phyloP scores from a whole-genome alignment of 2,888 invertebrate species.

The Trissonchulus latispiculum region DNA sequence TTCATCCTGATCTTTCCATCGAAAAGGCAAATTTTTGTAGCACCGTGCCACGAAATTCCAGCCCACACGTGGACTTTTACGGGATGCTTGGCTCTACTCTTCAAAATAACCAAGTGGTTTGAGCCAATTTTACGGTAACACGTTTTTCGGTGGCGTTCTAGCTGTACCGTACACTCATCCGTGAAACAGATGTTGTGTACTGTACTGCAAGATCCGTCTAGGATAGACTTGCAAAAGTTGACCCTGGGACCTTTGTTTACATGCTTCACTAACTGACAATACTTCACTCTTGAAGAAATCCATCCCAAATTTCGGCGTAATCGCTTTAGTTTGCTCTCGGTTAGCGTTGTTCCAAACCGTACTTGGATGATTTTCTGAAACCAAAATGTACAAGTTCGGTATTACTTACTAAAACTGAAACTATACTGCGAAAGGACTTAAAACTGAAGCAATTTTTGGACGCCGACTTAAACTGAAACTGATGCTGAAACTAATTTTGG shows the following conservation, averaged over 20 bases:
- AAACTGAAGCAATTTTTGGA: too few species aligned
- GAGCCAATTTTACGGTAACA: background rate
- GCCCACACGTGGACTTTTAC: background rate
- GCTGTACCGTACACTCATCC: slow-evolving; percentile 2
- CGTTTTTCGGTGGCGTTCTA: background rate
- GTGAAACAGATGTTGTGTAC: too few species aligned
- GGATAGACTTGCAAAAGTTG: background rate
- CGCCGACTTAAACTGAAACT: too few species aligned
- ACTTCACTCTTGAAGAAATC: background rate
- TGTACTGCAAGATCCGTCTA: too few species aligned
- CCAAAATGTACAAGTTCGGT: too few species aligned
- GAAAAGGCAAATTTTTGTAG: background rate
- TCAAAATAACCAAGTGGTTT: background rate
- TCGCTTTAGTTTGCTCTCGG: background rate
- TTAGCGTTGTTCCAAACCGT: too few species aligned
- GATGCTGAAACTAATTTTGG: too few species aligned
- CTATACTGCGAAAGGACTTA: too few species aligned
- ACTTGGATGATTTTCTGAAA: too few species aligned
- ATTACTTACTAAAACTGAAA: too few species aligned
- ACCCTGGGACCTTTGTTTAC: background rate
- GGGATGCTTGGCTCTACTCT: too few species aligned
- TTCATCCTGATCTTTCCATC: too few species aligned
- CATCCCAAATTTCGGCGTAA: background rate
- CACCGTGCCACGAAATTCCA: background rate
- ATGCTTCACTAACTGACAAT: background rate